These are phyloP conservation scores for Tetramorium bicarinatum DNA, from an alignment of 2,888 invertebrate species.

Conservation along the genomic window DNA sequence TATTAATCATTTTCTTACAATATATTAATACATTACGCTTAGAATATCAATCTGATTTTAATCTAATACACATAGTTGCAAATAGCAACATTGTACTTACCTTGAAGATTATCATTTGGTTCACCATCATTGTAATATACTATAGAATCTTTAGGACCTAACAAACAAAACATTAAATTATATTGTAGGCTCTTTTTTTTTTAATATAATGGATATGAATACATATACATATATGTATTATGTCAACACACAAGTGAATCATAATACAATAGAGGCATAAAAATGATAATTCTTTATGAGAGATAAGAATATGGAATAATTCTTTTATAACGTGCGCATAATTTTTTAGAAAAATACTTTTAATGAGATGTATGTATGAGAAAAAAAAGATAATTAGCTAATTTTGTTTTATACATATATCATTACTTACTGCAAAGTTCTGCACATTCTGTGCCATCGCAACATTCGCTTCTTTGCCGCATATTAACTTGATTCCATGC, in stretches of 20 bases:
- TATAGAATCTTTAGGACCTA: constrained; percentile 86
- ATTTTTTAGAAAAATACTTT: background rate
- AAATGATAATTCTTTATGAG: background rate
- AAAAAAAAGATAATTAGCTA: constrained; percentile 3
- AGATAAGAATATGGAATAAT: background rate
- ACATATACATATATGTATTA: background rate
- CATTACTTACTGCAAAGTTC: constrained; percentile 80
- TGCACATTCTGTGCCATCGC: constrained; percentile 87
- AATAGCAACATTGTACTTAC: constrained; percentile 74
- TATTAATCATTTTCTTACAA: background rate
- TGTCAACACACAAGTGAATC: background rate
- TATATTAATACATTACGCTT: background rate
- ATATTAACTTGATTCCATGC: constrained; percentile 90
- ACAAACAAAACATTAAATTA: constrained; percentile 78
- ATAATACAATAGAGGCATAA: background rate
- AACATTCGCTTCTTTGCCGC: constrained; percentile 88
- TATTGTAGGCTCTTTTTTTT: background rate
- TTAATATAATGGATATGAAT: too few relatives aligned
- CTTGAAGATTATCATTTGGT: constrained; percentile 90
- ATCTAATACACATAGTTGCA: background rate
- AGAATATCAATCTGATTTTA: constrained; percentile 6
- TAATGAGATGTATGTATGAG: background rate
- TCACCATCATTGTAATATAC: constrained; percentile 92
- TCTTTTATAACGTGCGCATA: background rate
- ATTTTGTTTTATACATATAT: background rate